A percentile compares a stretch with the other conserved stretches of the same genome.
phyloP scores from a whole-genome alignment of 2,888 invertebrate genomes.

The Diogma glabrata region DNA sequence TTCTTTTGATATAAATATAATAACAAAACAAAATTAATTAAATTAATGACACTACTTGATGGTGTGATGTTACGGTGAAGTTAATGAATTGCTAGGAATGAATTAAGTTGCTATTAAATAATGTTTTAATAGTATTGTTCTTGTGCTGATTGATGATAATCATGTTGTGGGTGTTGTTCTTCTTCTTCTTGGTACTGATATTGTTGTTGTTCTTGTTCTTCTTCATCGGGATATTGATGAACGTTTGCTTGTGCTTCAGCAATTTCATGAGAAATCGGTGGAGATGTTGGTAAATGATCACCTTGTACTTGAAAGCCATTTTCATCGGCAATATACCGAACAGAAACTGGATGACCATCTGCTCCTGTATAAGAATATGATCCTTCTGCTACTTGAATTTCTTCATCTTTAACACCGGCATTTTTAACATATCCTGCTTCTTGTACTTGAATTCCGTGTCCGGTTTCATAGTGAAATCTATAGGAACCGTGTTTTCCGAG shows the following conservation, averaged over 20 bases:
- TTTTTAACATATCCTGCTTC: slow-evolving; percentile 62
- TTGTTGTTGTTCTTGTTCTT: slow-evolving; percentile 7
- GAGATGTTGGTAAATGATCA: slow-evolving; percentile 68
- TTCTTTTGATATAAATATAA: no score
- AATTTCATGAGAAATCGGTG: slow-evolving; percentile 67
- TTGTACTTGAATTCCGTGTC: slow-evolving; percentile 58
- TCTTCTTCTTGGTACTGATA: slow-evolving; percentile 3
- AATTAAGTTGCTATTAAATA: no score
- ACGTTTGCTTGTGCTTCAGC: slow-evolving; percentile 37
- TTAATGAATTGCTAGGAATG: no score
- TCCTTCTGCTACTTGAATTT: slow-evolving; percentile 56
- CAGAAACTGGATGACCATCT: slow-evolving; percentile 52
- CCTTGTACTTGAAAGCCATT: slow-evolving; percentile 51
- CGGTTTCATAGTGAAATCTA: slow-evolving; percentile 53
- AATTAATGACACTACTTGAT: no score
- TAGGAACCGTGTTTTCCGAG: slow-evolving; percentile 7
- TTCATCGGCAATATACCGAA: slow-evolving; percentile 61
- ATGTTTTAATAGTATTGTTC: no score
- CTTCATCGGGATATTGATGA: slow-evolving; percentile 11
- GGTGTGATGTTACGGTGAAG: no score
- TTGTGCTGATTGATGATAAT: no score
- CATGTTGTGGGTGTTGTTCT: no score
- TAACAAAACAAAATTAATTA: no score
- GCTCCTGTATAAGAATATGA: slow-evolving; percentile 58
- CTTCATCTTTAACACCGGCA: slow-evolving; percentile 50